phyloP scores from a whole-genome alignment of 2,888 invertebrate species.

The Craniophora ligustri region DNA sequence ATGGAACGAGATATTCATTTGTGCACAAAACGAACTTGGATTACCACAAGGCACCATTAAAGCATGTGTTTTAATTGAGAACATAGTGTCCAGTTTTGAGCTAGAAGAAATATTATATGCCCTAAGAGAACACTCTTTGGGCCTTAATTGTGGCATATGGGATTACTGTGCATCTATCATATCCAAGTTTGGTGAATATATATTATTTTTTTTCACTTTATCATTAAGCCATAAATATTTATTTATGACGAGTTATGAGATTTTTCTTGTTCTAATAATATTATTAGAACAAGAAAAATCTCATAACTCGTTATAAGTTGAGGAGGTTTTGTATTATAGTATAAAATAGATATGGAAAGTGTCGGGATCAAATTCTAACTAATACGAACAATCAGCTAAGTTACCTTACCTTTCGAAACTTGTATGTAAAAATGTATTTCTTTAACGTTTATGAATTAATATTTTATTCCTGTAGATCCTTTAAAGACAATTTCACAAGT shows the following conservation, averaged over 20 bases:
- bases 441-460: too few species aligned
- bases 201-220: slow-evolving; percentile 16
- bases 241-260: too few species aligned
- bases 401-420: too few species aligned
- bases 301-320: too few species aligned
- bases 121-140: slow-evolving; percentile 90
- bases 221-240: too few species aligned
- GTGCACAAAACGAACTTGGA: slow-evolving; percentile 87
- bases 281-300: not conserved
- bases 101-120: slow-evolving; percentile 91
- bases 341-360: too few species aligned
- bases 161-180: slow-evolving; percentile 92
- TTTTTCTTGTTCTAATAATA: not conserved
- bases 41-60: slow-evolving; percentile 90
- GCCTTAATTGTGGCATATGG: slow-evolving; percentile 93
- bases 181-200: slow-evolving; percentile 88
- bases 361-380: too few species aligned
- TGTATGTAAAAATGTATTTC: too few species aligned
- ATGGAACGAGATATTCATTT: slow-evolving; percentile 92
- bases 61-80: slow-evolving; percentile 92
- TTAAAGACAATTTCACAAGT: too few species aligned
- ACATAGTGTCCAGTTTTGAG: slow-evolving; percentile 91
- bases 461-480: too few species aligned
- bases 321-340: too few species aligned
- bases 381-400: too few species aligned